Evolutionary conservation across 2,888 invertebrate species (phyloP), one percentile per base, ranked within the genome.

Genomic region (Morpho deidamia): DNA sequence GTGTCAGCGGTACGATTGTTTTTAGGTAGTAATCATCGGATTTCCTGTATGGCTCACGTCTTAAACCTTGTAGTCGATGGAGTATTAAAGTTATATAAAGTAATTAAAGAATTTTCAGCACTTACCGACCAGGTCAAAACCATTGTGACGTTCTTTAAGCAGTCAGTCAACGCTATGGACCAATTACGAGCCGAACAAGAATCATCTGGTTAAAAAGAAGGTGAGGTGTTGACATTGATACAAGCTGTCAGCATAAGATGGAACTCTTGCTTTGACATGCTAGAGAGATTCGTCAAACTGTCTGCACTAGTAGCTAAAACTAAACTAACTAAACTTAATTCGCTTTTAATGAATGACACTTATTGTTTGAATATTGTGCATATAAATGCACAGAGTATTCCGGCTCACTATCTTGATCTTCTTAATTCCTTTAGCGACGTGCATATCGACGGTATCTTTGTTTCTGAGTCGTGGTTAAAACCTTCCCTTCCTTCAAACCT

Each of bases 21-120:
- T 50, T 39, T 52, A 34, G 51, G 51, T 40, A 39, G 32, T 11
- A 51, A 44, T 34, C 32, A 51, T 38, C 32, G 51, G 51, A 51
- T 51, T 51, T 14, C 47, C 38, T 47, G 47, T 47, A 53, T 44
- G 53, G 44, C 53, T 47, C 53, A 48, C 11, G 33, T 53, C 39
- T 44, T 53, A 44, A 53, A 48, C 47, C 44, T 53, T 38, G 47
- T 53, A 53, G 47, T 53, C 23, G 43, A 53, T 51, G 51, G 51
- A 51, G 44, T 44, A 51, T 39, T 51, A 40, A 44, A 48, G n/a
- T n/a, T n/a, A n/a, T n/a, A n/a, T n/a, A n/a, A n/a, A 52, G 45
- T 45, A 52, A 52, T 52, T 44, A 52, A 52, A 52, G 45, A 52
- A 45, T 45, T 52, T 52, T 45, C 52, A 45, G 47, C 47, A 38